These are phyloP conservation scores for Phymanthus crucifer DNA, from an alignment of 92 coral and sea anemone genomes.

Conservation along the genomic window DNA sequence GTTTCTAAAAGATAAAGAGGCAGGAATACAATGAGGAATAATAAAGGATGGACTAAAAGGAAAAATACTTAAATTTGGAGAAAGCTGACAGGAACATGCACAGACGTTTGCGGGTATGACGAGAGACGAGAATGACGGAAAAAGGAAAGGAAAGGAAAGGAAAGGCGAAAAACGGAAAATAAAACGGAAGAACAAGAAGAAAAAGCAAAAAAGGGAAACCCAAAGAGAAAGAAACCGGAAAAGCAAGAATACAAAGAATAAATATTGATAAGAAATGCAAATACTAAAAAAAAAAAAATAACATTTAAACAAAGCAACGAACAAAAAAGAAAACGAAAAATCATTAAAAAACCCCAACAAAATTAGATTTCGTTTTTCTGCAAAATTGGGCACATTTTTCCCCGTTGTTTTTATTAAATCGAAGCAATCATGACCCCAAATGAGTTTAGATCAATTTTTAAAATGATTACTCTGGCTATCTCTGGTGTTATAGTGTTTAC, in stretches of 20 bases:
- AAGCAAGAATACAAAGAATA: neutral
- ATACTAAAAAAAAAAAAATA: neutral
- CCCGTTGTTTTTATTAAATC: neutral
- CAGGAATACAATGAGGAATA: neutral
- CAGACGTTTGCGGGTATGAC: neutral
- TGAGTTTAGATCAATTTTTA: constrained; percentile 10
- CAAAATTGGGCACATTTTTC: too few species aligned
- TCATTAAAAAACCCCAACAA: too few species aligned
- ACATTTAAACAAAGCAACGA: neutral
- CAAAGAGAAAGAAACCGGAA: neutral
- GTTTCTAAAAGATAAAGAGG: neutral
- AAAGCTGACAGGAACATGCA: neutral
- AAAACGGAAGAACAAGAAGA: neutral
- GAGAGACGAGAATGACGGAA: neutral
- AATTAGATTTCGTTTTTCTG: too few species aligned
- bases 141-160: neutral
- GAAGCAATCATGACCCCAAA: neutral
- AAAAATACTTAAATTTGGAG: neutral
- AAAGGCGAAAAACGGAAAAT: neutral
- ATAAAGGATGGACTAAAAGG: neutral
- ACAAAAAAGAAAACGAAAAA: too few species aligned
- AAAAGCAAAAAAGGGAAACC: neutral
- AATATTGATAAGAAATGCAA: too few species aligned
- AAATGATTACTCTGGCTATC: constrained; percentile 14
- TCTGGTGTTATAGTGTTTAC: constrained; percentile 13